phyloP scores from a whole-genome alignment of 2,113 vertebrate genomes.

The Rutilus rutilus region DNA sequence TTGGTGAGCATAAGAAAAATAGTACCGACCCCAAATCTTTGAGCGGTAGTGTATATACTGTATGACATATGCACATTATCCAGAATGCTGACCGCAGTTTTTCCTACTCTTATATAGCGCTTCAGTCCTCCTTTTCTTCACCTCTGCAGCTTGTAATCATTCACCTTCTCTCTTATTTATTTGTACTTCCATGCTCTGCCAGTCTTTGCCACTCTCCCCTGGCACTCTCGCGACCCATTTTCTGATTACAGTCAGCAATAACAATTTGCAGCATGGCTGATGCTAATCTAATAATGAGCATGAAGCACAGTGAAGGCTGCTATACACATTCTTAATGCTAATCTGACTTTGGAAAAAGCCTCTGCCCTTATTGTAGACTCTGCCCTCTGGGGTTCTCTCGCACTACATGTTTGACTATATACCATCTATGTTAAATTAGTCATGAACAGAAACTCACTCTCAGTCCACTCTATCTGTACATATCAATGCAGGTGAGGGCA shows the following conservation, averaged over 20 bases:
- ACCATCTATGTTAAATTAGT: neutral
- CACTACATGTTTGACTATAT: neutral
- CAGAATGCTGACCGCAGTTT: neutral
- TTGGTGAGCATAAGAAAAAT: neutral
- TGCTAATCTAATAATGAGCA: constrained; percentile 43
- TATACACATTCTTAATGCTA: constrained; percentile 10
- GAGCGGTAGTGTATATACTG: neutral
- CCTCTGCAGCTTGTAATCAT: neutral
- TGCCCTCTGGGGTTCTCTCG: neutral
- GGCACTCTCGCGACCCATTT: constrained; percentile 22
- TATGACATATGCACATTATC: neutral
- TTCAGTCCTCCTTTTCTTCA: neutral
- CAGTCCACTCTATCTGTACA: neutral
- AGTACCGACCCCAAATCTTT: neutral
- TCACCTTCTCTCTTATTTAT: constrained; percentile 23
- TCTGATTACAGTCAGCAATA: constrained; percentile 39
- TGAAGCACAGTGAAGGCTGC: neutral
- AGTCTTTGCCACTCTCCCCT: constrained; percentile 29
- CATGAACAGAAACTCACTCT: neutral
- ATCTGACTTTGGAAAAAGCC: constrained; percentile 15
- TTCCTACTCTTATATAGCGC: neutral
- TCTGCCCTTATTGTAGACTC: neutral
- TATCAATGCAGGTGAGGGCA: neutral
- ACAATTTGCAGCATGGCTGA: constrained; percentile 38
- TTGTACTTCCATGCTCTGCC: constrained; percentile 12